Evolutionary conservation across 2,113 vertebrate genomes (phyloP).

Genomic region (Vireo altiloquus): DNA sequence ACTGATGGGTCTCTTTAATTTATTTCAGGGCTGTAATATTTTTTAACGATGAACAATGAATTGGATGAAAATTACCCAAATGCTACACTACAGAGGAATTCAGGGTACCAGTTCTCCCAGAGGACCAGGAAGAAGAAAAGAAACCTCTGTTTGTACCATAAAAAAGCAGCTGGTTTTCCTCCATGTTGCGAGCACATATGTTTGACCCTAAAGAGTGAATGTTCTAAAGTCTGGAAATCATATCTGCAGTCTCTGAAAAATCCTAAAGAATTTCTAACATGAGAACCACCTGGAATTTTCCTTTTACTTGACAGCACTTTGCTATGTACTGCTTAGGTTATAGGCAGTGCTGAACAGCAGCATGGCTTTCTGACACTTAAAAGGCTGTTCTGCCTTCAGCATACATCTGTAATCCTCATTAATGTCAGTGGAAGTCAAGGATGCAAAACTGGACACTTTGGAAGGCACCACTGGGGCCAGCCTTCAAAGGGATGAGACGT

Average conservation of each 20-base stretch:
- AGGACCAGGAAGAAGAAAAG: not conserved
- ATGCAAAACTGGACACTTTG: slow-evolving; percentile 1
- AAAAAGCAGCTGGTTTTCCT: not conserved
- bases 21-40: not conserved
- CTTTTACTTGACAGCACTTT: not conserved
- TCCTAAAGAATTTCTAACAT: not conserved
- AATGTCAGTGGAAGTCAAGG: not conserved
- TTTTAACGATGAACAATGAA: not conserved
- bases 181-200: not conserved
- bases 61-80: not conserved
- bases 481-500: not conserved
- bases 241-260: not conserved
- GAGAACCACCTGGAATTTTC: not conserved
- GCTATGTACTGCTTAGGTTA: not conserved
- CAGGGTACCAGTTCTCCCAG: not conserved
- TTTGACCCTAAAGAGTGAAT: not conserved
- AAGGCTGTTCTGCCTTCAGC: not conserved
- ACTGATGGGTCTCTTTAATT: not conserved
- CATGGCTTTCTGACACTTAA: not conserved
- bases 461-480: not conserved
- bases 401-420: not conserved
- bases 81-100: not conserved
- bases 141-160: not conserved
- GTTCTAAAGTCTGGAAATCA: not conserved
- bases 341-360: not conserved